phyloP scores from a whole-genome alignment of 2,797 vertebrate species.

The Gymnothorax reevesii region DNA sequence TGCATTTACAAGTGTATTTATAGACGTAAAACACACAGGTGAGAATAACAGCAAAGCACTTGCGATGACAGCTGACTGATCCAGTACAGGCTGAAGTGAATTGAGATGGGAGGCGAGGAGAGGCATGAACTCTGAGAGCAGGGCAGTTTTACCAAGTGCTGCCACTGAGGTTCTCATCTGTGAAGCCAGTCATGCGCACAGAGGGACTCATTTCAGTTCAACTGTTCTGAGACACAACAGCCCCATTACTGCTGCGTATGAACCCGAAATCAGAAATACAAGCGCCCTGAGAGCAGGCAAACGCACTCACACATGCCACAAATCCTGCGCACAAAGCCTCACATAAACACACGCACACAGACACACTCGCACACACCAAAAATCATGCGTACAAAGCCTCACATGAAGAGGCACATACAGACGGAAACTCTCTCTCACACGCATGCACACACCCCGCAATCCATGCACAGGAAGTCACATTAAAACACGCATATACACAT shows the following conservation, averaged over 20 bases:
- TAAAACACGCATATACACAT: not conserved
- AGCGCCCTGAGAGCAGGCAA: slow-evolving; percentile 45
- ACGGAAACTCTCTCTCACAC: not conserved
- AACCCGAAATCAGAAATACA: slow-evolving; percentile 70
- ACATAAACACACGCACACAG: not conserved
- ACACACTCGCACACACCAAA: not conserved
- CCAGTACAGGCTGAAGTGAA: not conserved
- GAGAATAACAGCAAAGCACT: not conserved
- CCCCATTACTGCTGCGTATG: slow-evolving; percentile 70
- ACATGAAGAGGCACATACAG: not conserved
- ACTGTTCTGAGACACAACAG: slow-evolving; percentile 57
- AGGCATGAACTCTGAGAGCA: not conserved
- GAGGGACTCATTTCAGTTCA: slow-evolving; percentile 44
- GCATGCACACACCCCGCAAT: not conserved
- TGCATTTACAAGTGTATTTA: not conserved
- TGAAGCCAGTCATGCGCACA: slow-evolving; percentile 57
- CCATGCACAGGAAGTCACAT: not conserved
- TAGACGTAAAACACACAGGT: not conserved
- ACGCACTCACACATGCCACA: slow-evolving; percentile 38
- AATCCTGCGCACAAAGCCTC: not conserved
- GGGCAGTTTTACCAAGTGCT: not conserved
- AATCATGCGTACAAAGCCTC: not conserved
- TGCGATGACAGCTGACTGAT: not conserved
- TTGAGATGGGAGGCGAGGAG: not conserved
- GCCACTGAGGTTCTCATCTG: slow-evolving; percentile 64